Percentiles rank a stretch among this genome's conserved stretches.
Evolutionary conservation across 2,888 invertebrate species (phyloP).

Genomic region (Caenorhabditis wallacei): DNA sequence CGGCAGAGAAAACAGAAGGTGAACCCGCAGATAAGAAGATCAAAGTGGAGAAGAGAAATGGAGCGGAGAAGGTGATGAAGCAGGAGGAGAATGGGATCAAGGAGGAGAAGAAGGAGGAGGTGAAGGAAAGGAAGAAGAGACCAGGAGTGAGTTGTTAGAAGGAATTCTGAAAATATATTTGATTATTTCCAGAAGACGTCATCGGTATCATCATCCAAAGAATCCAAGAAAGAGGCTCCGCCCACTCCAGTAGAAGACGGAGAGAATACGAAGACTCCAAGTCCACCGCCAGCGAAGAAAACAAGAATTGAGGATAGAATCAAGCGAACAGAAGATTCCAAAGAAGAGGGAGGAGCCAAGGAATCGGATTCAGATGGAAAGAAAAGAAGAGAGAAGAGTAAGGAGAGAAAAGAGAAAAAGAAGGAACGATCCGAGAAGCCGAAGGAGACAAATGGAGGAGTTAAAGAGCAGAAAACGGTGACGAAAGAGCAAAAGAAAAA

Average conservation of each 20-base stretch:
- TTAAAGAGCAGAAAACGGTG: slow-evolving; percentile 28
- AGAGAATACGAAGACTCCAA: slow-evolving; percentile 36
- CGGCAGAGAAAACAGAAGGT: slow-evolving; percentile 50
- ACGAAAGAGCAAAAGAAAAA: not conserved
- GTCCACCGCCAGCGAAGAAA: slow-evolving; percentile 58
- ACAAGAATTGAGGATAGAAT: slow-evolving; percentile 33
- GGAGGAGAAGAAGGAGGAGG: not conserved
- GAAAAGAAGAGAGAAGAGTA: slow-evolving; percentile 36
- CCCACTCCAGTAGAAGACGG: slow-evolving; percentile 38
- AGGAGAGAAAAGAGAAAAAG: slow-evolving; percentile 22
- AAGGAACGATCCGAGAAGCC: slow-evolving; percentile 26
- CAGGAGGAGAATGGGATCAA: too few species aligned
- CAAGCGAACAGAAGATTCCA: slow-evolving; percentile 22
- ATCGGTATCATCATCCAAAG: slow-evolving; percentile 26
- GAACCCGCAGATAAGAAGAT: slow-evolving; percentile 54
- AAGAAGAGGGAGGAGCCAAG: slow-evolving; percentile 1
- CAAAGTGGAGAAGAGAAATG: slow-evolving; percentile 47
- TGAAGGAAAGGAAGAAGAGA: slow-evolving; percentile 53
- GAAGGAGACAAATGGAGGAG: slow-evolving; percentile 36
- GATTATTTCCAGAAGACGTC: slow-evolving; percentile 24
- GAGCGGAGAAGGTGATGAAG: slow-evolving; percentile 1
- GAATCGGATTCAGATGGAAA: slow-evolving; percentile 9
- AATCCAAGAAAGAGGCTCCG: slow-evolving; percentile 30
- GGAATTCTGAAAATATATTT: not conserved
- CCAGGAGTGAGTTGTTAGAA: slow-evolving; percentile 12